phyloP scores from a whole-genome alignment of 2,797 vertebrate species.

The Rostrhamus sociabilis region DNA sequence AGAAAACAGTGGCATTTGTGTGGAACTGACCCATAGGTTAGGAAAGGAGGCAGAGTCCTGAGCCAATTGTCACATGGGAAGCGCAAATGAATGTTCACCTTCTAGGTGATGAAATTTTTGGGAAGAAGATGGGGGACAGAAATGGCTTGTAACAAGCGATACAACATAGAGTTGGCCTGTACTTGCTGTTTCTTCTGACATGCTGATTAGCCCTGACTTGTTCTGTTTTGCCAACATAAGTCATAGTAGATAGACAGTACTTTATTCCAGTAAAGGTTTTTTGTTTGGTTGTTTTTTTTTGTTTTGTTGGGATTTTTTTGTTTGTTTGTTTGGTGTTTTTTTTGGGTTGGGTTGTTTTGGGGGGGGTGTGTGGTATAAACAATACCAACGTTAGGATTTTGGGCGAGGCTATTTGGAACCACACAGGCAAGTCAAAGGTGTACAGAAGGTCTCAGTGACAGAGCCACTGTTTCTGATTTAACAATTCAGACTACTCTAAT shows the following conservation, averaged over 20 bases:
- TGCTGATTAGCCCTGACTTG: background rate
- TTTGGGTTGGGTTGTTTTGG: too few relatives aligned
- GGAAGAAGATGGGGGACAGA: background rate
- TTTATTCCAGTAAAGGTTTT: background rate
- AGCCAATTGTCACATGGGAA: background rate
- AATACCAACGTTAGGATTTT: background rate
- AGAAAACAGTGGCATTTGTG: background rate
- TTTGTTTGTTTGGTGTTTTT: background rate
- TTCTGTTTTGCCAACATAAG: background rate
- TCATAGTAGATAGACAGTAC: too few relatives aligned
- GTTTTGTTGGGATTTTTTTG: background rate
- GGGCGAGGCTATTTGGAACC: background rate
- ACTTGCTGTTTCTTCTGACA: background rate
- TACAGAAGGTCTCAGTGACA: background rate
- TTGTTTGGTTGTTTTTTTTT: background rate
- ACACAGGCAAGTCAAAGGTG: background rate
- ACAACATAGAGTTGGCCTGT: background rate
- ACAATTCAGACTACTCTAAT: background rate
- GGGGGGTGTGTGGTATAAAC: background rate
- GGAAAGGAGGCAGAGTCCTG: background rate
- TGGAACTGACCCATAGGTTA: background rate
- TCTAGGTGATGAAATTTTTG: background rate
- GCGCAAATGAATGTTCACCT: rapidly evolving
- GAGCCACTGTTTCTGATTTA: background rate
- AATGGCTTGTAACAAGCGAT: background rate